phyloP scores from a whole-genome alignment of 1,140 invertebrate species.

The Samia ricini region DNA sequence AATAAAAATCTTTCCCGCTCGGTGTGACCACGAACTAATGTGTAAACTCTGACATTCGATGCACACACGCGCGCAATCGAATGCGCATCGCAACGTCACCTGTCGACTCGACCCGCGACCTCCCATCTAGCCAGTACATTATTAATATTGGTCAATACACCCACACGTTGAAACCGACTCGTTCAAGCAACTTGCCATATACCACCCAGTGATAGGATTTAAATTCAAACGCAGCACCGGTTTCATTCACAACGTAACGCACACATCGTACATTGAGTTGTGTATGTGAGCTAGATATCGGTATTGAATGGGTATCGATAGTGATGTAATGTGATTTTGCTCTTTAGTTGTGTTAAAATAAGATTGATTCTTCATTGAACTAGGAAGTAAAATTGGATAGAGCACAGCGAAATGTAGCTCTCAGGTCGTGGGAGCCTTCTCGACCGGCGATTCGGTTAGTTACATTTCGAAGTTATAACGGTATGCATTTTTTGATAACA shows the following conservation, averaged over 20 bases:
- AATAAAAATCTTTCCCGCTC: neutral
- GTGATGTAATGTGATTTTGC: constrained; percentile 33
- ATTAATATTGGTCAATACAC: constrained; percentile 68
- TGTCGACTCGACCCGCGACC: constrained; percentile 56
- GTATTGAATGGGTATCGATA: constrained; percentile 56
- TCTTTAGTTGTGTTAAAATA: constrained; percentile 25
- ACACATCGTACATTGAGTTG: constrained; percentile 50
- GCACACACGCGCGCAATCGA: constrained; percentile 43
- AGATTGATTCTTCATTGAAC: constrained; percentile 35
- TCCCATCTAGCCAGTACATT: constrained; percentile 48
- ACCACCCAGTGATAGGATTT: constrained; percentile 24
- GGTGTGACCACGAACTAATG: constrained; percentile 31
- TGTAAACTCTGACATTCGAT: constrained; percentile 62
- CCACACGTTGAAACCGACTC: constrained; percentile 28
- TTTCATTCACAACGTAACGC: constrained; percentile 38
- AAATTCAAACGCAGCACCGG: constrained; percentile 28
- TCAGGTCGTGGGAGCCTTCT: constrained; percentile 67
- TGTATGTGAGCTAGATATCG: constrained; percentile 54
- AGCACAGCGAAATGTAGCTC: constrained; percentile 63
- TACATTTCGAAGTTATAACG: constrained; percentile 65
- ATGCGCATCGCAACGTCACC: constrained; percentile 56
- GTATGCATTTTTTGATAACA: constrained; percentile 59
- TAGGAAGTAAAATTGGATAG: constrained; percentile 72
- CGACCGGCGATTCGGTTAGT: constrained; percentile 59
- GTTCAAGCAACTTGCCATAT: constrained; percentile 31